These are phyloP conservation scores for Pocillopora damicornis DNA, from an alignment of 64 coral and sea anemone species.

Conservation along the genomic window DNA sequence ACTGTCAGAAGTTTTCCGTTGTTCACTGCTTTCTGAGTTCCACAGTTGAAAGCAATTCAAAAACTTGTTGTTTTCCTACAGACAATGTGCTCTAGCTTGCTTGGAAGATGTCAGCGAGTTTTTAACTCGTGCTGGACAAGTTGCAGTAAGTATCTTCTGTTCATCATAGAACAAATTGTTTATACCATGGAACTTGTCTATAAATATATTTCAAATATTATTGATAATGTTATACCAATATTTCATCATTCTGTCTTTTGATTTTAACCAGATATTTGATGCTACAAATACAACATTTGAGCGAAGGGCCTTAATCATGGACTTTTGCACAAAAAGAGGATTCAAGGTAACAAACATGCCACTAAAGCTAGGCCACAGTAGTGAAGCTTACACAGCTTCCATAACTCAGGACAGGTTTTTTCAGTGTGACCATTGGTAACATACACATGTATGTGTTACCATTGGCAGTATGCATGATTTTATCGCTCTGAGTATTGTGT, in stretches of 20 bases:
- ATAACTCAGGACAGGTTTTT: no score
- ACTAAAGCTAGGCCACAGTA: no score
- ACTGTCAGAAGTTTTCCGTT: neutral
- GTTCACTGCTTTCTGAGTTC: neutral
- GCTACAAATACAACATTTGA: constrained; percentile 94
- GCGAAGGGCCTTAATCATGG: constrained; percentile 74
- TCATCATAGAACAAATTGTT: neutral
- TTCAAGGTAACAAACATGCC: constrained; percentile 62
- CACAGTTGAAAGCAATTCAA: neutral
- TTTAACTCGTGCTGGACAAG: constrained; percentile 68
- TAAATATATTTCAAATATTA: no score
- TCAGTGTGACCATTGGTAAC: no score
- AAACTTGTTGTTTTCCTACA: neutral
- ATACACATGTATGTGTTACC: no score
- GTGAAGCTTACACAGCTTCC: no score
- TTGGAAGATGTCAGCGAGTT: constrained; percentile 87
- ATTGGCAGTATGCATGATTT: no score
- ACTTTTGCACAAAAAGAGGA: constrained; percentile 74
- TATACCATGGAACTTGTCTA: no score
- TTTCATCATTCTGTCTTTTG: neutral
- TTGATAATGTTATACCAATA: neutral
- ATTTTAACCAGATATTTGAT: constrained; percentile 83
- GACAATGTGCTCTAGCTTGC: constrained; percentile 81
- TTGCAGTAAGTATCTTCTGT: constrained; percentile 59
- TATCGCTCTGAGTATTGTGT: no score